A percentile compares a stretch with the other conserved stretches of the same genome.
Conservation (phyloP, 2,888 invertebrate genomes). For the Aphidoletes aphidimyza region DNA sequence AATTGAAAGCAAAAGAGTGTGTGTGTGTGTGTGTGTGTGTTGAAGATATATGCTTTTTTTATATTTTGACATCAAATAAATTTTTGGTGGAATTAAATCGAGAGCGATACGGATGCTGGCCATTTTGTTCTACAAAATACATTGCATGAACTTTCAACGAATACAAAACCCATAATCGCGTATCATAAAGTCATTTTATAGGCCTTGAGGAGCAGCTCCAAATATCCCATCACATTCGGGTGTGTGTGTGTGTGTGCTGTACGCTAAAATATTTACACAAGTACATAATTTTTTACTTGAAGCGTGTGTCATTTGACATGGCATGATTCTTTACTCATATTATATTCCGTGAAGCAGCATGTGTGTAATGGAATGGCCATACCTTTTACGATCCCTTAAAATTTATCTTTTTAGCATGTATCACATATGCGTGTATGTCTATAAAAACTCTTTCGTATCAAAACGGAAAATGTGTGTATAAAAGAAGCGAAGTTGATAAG, state of each 20-base stretch:
- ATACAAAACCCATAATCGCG: background rate
- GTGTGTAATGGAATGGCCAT: no score
- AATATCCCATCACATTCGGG: background rate
- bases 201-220: background rate
- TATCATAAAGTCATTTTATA: conserved; percentile 34
- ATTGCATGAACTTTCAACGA: background rate
- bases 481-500: background rate
- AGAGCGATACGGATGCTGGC: no score
- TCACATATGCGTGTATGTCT: background rate
- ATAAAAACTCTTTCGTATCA: background rate
- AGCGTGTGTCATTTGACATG: background rate
- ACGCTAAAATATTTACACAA: conserved; percentile 27
- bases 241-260: no score
- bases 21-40: no score
- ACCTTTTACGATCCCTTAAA: conserved; percentile 26
- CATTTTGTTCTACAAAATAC: background rate
- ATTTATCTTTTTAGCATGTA: background rate
- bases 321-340: no score
- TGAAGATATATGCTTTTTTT: no score
- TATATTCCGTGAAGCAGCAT: no score
- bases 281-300: background rate
- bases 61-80: no score
- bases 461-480: background rate
- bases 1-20: no score
- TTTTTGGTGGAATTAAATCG: no score